A percentile compares a stretch with the other conserved stretches of the same genome.
Evolutionary conservation across 2,113 vertebrate species (phyloP).

Genomic region (Pimephales promelas): DNA sequence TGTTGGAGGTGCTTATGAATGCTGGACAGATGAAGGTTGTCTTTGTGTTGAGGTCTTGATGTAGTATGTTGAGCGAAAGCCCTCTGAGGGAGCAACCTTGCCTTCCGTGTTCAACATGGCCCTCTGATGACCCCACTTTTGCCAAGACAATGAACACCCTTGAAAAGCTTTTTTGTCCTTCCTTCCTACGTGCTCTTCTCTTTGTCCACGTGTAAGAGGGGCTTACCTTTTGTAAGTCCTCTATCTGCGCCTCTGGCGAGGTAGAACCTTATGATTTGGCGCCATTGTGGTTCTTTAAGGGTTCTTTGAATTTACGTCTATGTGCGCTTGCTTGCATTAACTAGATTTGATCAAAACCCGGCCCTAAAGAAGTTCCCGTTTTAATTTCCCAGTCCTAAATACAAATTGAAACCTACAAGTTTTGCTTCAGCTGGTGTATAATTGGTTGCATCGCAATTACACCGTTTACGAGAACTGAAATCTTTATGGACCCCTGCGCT

Average conservation of each 20-base stretch:
- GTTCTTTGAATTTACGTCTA: constrained; percentile 34
- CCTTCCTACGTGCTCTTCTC: constrained; percentile 49
- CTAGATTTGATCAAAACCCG: background rate
- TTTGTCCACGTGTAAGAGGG: constrained; percentile 41
- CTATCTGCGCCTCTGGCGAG: constrained; percentile 3
- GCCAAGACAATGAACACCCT: constrained; percentile 68
- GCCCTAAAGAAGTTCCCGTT: background rate
- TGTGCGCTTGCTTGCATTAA: background rate
- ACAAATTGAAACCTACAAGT: constrained; percentile 18
- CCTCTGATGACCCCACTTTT: constrained; percentile 73
- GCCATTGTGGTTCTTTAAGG: background rate
- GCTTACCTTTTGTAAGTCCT: constrained; percentile 8
- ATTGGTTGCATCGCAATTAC: constrained; percentile 37
- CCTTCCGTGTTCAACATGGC: constrained; percentile 61
- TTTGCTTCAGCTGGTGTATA: constrained; percentile 17
- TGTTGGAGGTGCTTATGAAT: constrained; percentile 63
- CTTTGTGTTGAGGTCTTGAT: constrained; percentile 65
- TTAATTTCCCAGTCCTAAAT: constrained; percentile 36
- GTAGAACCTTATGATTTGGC: background rate
- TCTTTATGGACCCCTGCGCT: constrained; percentile 23
- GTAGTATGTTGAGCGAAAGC: constrained; percentile 63
- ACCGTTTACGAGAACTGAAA: constrained; percentile 33
- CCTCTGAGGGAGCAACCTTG: constrained; percentile 56
- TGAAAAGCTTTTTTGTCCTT: constrained; percentile 60
- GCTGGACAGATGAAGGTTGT: constrained; percentile 61